Conservation (phyloP, 2,888 invertebrate species). For the Eristalinus sepulchralis region DNA sequence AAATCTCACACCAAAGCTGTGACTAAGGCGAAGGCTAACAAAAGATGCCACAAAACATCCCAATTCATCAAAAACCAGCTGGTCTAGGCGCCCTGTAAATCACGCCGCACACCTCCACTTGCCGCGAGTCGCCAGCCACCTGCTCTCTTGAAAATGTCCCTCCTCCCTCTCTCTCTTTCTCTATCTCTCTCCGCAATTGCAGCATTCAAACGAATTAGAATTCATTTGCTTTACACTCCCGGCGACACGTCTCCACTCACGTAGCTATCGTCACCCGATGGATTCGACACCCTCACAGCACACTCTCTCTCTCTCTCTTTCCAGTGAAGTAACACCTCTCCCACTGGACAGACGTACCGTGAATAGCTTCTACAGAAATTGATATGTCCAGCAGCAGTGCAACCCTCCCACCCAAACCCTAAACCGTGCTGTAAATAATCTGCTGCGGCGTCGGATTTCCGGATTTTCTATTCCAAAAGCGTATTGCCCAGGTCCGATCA, state of each 20-base stretch:
- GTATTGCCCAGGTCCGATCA: slow-evolving; percentile 1
- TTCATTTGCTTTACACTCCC: background rate
- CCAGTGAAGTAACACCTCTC: slow-evolving; percentile 5
- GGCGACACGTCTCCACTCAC: background rate
- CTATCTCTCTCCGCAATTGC: background rate
- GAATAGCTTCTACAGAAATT: slow-evolving; percentile 35
- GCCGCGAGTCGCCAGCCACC: background rate
- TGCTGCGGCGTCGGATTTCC: background rate
- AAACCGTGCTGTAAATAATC: slow-evolving; percentile 35
- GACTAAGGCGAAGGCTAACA: background rate
- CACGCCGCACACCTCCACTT: background rate
- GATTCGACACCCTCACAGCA: slow-evolving; percentile 11
- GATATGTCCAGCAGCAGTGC: slow-evolving; percentile 25
- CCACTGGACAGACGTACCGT: slow-evolving; percentile 9
- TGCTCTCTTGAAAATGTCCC: background rate
- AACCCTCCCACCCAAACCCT: background rate
- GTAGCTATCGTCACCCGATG: background rate
- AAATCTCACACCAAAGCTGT: background rate
- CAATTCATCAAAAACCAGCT: background rate
- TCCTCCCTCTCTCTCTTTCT: too few relatives aligned
- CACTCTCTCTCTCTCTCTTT: too few relatives aligned
- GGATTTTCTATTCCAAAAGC: background rate
- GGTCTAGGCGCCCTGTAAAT: background rate
- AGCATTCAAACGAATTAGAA: slow-evolving; percentile 9
- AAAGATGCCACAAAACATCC: background rate